A percentile compares a stretch with the other conserved stretches of the same genome.
phyloP scores from a whole-genome alignment of 2,113 vertebrate genomes.

The Cavia porcellus region DNA sequence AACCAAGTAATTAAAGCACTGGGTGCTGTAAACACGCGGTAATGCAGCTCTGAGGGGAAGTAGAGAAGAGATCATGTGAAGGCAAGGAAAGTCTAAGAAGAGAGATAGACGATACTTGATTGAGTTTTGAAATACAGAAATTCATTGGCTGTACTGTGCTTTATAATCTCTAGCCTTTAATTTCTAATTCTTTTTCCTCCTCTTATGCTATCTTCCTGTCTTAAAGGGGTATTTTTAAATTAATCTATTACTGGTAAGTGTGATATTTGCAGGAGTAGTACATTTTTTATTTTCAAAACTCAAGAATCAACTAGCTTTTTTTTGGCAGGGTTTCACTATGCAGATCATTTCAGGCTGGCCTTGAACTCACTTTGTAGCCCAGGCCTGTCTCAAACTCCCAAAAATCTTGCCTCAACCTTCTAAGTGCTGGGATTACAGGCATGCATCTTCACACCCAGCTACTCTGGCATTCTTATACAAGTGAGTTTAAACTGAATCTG shows the following conservation, averaged over 20 bases:
- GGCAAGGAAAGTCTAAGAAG: not conserved
- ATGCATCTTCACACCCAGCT: not conserved
- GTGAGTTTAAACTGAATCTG: not conserved
- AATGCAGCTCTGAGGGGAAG: not conserved
- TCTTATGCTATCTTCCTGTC: not conserved
- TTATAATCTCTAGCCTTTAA: constrained; percentile 13
- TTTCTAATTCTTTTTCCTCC: constrained; percentile 20
- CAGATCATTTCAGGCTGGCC: not conserved
- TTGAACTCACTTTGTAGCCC: not conserved
- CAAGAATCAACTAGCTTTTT: not conserved
- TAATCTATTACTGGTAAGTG: not conserved
- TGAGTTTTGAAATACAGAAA: not conserved
- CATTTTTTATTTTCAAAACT: constrained; percentile 50
- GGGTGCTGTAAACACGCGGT: not conserved
- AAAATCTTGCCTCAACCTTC: not conserved
- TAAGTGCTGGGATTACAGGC: too few species aligned
- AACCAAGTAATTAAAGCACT: not conserved
- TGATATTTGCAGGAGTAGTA: not conserved
- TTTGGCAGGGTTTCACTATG: not conserved
- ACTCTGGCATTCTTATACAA: constrained; percentile 27
- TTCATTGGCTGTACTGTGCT: not conserved
- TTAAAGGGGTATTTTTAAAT: constrained; percentile 42
- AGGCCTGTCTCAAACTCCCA: not conserved
- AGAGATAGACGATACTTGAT: not conserved
- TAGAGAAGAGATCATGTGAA: not conserved